Percentiles rank a stretch among this genome's conserved stretches.
These are phyloP conservation scores for Thymelicus acteon DNA, from an alignment of 2,888 invertebrate species.

Conservation along the genomic window DNA sequence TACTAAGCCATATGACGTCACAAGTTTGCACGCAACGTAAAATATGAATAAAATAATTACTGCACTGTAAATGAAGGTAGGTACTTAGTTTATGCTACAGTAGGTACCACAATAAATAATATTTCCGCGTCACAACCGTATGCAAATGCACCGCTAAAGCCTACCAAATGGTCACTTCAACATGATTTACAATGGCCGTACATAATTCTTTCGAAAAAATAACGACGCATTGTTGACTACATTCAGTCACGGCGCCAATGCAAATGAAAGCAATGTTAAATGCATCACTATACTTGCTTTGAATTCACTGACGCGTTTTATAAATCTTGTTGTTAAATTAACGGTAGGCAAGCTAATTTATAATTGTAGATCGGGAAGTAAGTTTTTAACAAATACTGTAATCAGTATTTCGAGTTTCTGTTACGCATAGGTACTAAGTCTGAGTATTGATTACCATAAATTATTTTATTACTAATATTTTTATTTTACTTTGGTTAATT, in stretches of 20 bases:
- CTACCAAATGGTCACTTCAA: conserved; percentile 64
- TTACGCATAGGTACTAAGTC: too few species aligned
- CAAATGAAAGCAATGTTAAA: conserved; percentile 57
- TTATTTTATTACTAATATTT: too few species aligned
- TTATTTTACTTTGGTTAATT: too few species aligned
- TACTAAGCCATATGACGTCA: too few species aligned
- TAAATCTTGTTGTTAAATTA: conserved; percentile 51
- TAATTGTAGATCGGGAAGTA: conserved; percentile 9
- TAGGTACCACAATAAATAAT: conserved; percentile 53
- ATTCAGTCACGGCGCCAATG: conserved; percentile 50
- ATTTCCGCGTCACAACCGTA: conserved; percentile 52
- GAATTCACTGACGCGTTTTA: conserved; percentile 51
- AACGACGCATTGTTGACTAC: conserved; percentile 58
- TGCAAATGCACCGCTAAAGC: conserved; percentile 58
- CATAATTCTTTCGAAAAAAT: conserved; percentile 59
- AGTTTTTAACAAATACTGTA: too few species aligned
- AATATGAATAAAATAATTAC: conserved; percentile 3
- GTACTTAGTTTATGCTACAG: conserved; percentile 21
- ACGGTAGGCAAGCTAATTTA: conserved; percentile 33
- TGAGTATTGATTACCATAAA: too few species aligned
- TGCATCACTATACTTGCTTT: conserved; percentile 49
- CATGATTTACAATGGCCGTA: conserved; percentile 60
- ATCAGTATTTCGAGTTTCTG: too few species aligned
- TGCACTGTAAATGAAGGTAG: conserved; percentile 36
- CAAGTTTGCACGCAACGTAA: neutral